These are phyloP conservation scores for Macrochelys suwanniensis DNA, from an alignment of 2,797 vertebrate species.

Conservation along the genomic window DNA sequence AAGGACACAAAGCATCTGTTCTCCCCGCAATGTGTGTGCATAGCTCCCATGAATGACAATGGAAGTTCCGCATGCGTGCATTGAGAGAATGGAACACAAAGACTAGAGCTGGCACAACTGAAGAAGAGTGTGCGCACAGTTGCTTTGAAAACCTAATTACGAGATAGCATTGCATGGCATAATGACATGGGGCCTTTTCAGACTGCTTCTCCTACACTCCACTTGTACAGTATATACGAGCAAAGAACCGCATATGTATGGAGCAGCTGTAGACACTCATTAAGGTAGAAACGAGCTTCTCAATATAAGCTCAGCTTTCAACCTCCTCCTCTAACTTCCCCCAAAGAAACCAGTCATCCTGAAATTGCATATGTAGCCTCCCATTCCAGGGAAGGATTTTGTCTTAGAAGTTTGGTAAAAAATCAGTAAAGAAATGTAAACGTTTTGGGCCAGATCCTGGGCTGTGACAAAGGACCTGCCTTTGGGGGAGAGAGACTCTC, in stretches of 20 bases:
- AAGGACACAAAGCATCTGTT: not conserved
- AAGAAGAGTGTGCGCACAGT: constrained; percentile 11
- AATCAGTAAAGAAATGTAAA: not conserved
- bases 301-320: not conserved
- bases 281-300: not conserved
- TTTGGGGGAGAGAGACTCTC: not conserved
- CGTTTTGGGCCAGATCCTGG: not conserved
- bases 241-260: not conserved
- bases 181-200: constrained; percentile 27
- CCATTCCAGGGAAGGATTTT: not conserved
- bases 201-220: not conserved
- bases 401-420: not conserved
- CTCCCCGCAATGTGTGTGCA: not conserved
- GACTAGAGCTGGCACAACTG: not conserved
- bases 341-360: not conserved
- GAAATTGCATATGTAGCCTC: not conserved
- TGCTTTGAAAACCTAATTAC: constrained; percentile 26
- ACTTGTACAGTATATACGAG: not conserved
- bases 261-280: not conserved
- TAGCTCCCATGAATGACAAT: not conserved
- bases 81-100: constrained; percentile 22
- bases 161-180: not conserved
- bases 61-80: not conserved
- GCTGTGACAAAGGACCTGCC: not conserved
- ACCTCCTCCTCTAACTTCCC: not conserved